Percentiles rank a stretch among this genome's conserved stretches.
These are phyloP conservation scores for Eretmocerus hayati DNA, from an alignment of 2,888 invertebrate species.

Conservation along the genomic window DNA sequence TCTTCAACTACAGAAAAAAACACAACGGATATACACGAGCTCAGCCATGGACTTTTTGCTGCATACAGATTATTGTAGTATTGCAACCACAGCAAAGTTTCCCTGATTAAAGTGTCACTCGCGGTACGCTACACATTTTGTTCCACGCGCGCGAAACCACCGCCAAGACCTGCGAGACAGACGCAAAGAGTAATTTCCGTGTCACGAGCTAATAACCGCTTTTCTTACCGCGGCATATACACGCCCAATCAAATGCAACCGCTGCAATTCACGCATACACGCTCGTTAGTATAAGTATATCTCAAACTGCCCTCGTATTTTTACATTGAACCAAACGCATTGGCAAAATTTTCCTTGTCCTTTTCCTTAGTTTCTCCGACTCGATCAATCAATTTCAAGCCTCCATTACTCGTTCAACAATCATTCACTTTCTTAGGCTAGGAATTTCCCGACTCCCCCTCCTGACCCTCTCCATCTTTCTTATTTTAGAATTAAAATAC, in stretches of 20 bases:
- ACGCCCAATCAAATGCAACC: slow-evolving; percentile 1
- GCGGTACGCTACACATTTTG: neutral
- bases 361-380: neutral
- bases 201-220: slow-evolving; percentile 12
- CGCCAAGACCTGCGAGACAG: neutral
- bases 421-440: too few species aligned
- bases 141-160: neutral
- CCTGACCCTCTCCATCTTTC: too few species aligned
- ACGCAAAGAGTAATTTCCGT: slow-evolving; percentile 12
- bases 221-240: neutral
- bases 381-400: neutral
- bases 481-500: too few species aligned
- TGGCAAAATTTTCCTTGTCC: neutral
- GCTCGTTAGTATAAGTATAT: slow-evolving; percentile 8
- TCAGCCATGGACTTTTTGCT: too few species aligned
- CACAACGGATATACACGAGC: too few species aligned
- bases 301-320: too few species aligned
- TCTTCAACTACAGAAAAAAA: too few species aligned
- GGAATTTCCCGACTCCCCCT: too few species aligned
- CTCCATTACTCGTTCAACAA: neutral
- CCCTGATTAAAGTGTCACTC: slow-evolving; percentile 12
- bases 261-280: neutral
- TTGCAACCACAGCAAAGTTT: too few species aligned
- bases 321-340: too few species aligned
- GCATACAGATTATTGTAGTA: too few species aligned